Evolutionary conservation across 2,797 vertebrate species (phyloP), one percentile per base, ranked within the genome.

Genomic region (Pogonophryne albipinna): DNA sequence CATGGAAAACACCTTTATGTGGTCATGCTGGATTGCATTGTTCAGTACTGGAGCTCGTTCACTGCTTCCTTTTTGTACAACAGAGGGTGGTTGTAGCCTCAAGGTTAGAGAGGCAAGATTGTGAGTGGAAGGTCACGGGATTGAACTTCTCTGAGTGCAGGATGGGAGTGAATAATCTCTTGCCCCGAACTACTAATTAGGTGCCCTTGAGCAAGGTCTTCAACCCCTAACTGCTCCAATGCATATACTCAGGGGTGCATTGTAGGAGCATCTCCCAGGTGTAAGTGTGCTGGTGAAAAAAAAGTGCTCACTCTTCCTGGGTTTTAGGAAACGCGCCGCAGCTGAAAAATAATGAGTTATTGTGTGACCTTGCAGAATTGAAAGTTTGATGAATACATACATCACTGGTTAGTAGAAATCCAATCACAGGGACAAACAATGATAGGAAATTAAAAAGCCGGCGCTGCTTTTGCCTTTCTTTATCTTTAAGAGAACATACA

Each of bases 401-500:
- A 59, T 52, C 15, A 11, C 51, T 55, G 76, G 64, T 83, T 76
- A 49, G 68, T 10, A 55, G 61, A 82, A 86, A 84, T 68, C 68
- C 83, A 90, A 87, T 87, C 81, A 81, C 27, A 68, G 45, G 27
- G 63, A 80, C 76, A 91, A 88, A 90, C 86, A 90, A 87, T 88
- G 66, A 47, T 41, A 20, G 71, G 52, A 84, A 91, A 89, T 87
- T 79, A 89, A 89, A 89, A 59, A 84, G 19, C 71, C 44, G 59
- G 12, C 55, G 4, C 84, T 75, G 74, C 76, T 72, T 86, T 83
- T 82, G 66, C 64, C 52, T 74, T 61, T 81, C 67, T 80, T 92
- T 94, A 94, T 94, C 93, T 94, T 83, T 83, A 87, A 90, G 84
- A 85, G 84, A 92, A 89, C 94, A 94, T 78, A 84, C 90, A 90